Evolutionary conservation across 2,888 invertebrate species (phyloP).

Genomic region (Oeneis ivallda): DNA sequence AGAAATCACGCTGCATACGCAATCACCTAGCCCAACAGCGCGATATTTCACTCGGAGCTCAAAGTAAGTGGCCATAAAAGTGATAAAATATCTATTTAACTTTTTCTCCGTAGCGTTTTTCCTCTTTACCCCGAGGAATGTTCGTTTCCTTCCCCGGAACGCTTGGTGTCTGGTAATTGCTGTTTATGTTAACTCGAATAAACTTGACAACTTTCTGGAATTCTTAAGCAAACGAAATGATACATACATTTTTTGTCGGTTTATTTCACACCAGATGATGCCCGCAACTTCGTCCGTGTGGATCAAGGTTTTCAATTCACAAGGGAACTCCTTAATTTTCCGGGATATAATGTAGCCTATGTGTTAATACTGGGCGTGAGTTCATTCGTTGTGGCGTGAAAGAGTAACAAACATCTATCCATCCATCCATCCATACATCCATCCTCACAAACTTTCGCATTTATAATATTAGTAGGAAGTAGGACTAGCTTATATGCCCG

Average conservation of each 20-base stretch:
- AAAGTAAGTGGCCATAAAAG: constrained; percentile 74
- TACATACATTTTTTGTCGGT: constrained; percentile 4
- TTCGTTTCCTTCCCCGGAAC: constrained; percentile 67
- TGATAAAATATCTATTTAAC: constrained; percentile 80
- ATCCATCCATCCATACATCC: too few relatives aligned
- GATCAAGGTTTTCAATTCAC: too few relatives aligned
- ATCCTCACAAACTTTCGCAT: too few relatives aligned
- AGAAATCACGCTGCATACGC: constrained; percentile 39
- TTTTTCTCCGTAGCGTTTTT: constrained; percentile 60
- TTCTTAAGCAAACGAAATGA: constrained; percentile 35
- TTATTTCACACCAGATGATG: constrained; percentile 8
- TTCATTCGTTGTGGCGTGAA: too few relatives aligned
- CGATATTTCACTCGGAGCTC: constrained; percentile 67
- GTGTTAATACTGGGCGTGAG: too few relatives aligned
- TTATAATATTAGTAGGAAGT: too few relatives aligned
- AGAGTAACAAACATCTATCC: too few relatives aligned
- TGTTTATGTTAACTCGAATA: constrained; percentile 64
- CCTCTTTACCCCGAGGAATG: constrained; percentile 53
- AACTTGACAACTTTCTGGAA: constrained; percentile 38
- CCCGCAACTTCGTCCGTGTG: too few relatives aligned
- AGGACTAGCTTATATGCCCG: too few relatives aligned
- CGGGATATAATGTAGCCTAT: too few relatives aligned
- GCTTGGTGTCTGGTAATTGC: constrained; percentile 72
- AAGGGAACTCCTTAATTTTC: too few relatives aligned
- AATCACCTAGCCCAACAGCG: constrained; percentile 39